Evolutionary conservation across 2,797 vertebrate genomes (phyloP), one percentile per base, ranked within the genome.

Genomic region (Kryptopterus vitreolus): DNA sequence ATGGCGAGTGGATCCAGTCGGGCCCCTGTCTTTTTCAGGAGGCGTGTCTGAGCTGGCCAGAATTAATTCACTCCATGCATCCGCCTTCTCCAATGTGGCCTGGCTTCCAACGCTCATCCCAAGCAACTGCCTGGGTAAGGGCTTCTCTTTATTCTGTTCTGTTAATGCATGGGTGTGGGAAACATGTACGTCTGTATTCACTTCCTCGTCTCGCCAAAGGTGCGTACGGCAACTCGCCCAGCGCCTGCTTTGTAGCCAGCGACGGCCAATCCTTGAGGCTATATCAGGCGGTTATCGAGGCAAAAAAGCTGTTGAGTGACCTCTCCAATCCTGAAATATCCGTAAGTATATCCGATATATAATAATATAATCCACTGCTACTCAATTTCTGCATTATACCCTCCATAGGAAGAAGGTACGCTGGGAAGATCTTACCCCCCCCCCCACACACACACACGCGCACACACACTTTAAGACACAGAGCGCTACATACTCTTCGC

Each of bases 251-350:
- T 82, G 96, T 99, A 80, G 98, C 97, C 79, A 98, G 95, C 87
- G 98, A 99, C 1, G 98, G 98, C n/a, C 95, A 96, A 0, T 94
- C 96, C 68, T 94, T 99, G 85, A 93, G 96, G 84, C 93, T 99
- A 53, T 99, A 98, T 90, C 97, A 99, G 93, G 97, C 98, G 78
- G 96, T 99, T 83, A 98, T 97, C 87, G 98, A 99, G 91, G 98
- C 97, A 31, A 98, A 97, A 90, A 99, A 98, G 83, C 95, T 99
- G 77, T 83, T 99, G 55, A 95, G 93, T 91, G 98, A 99, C 84
- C 94, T 98, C 50, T 99, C 96, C 68, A 98, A 96, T 89, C 98
- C 97, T 61, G 96, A 98, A 87, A 96, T 98, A 91, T 96, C 97
- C 80, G 98, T 99, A 93, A 96, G 97, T 26, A 22, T 38, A 31